A percentile compares a stretch with the other conserved stretches of the same genome.
These are phyloP conservation scores for Eubasilissa regina DNA, from an alignment of 1,140 invertebrate genomes.

Conservation along the genomic window DNA sequence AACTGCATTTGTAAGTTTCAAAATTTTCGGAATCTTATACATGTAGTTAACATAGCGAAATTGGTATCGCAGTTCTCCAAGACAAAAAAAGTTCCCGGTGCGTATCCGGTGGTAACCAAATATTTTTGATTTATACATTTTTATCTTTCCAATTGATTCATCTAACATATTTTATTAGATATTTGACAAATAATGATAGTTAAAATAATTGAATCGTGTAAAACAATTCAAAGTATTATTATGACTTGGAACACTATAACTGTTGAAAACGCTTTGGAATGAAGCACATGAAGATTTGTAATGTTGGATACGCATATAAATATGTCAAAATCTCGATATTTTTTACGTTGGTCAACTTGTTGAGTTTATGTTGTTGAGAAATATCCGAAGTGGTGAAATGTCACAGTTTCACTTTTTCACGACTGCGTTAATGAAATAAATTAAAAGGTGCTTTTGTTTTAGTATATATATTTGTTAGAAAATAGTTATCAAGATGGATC, in stretches of 20 bases:
- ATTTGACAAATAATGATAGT: no score
- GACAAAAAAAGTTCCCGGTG: no score
- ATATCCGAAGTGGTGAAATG: neutral
- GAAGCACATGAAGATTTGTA: neutral
- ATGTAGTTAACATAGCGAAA: no score
- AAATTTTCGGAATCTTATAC: no score
- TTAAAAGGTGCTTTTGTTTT: neutral
- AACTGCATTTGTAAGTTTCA: no score
- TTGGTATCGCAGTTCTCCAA: no score
- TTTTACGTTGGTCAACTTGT: neutral
- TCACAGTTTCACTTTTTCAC: conserved; percentile 17
- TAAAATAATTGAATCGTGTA: neutral
- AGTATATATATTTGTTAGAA: neutral
- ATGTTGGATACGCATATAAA: neutral
- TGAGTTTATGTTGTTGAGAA: neutral
- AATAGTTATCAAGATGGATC: conserved; percentile 68
- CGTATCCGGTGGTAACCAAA: no score
- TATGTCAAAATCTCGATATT: neutral
- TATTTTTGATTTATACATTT: no score
- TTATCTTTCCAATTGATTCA: no score
- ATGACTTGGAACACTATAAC: neutral
- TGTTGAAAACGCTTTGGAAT: neutral
- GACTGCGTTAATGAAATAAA: neutral
- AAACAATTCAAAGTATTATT: neutral
- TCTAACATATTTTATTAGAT: no score